Conservation (phyloP, 1,140 invertebrate genomes). For the Drosophila biarmipes region DNA sequence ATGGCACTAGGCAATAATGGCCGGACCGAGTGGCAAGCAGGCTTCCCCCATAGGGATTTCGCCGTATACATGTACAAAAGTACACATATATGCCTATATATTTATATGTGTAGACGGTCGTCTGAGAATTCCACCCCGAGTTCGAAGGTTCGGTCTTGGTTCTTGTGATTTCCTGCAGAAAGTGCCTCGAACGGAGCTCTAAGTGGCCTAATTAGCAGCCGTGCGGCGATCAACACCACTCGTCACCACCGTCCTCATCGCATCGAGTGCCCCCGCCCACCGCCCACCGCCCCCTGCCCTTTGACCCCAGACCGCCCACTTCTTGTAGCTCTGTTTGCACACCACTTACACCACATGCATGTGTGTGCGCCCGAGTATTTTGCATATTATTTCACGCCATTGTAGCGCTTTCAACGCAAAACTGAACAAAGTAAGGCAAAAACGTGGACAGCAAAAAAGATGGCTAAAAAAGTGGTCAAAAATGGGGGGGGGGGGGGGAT, state of each 20-base stretch:
- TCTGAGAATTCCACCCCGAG: conserved; percentile 52
- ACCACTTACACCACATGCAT: conserved; percentile 28
- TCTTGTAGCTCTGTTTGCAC: conserved; percentile 11
- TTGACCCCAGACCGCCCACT: conserved; percentile 9
- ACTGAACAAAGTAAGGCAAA: conserved; percentile 40
- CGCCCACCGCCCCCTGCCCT: conserved; percentile 25
- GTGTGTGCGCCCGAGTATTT: conserved; percentile 58
- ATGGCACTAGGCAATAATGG: conserved; percentile 73
- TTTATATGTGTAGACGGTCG: not conserved
- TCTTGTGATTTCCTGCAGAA: conserved; percentile 72
- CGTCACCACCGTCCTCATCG: conserved; percentile 46
- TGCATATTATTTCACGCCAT: conserved; percentile 83
- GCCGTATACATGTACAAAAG: not conserved
- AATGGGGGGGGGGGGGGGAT: not conserved
- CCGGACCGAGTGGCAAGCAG: conserved; percentile 18
- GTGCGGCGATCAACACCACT: conserved; percentile 81
- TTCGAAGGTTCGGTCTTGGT: conserved; percentile 34
- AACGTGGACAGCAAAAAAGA: conserved; percentile 20
- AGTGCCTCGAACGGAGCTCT: conserved; percentile 62
- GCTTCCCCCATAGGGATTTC: conserved; percentile 5
- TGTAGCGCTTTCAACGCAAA: conserved; percentile 73
- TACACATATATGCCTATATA: not conserved
- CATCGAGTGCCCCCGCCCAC: conserved; percentile 56
- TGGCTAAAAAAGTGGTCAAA: conserved; percentile 17
- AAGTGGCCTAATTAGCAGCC: conserved; percentile 81